These are phyloP conservation scores for Leucopsar rothschildi DNA, from an alignment of 2,113 vertebrate species.

Conservation along the genomic window DNA sequence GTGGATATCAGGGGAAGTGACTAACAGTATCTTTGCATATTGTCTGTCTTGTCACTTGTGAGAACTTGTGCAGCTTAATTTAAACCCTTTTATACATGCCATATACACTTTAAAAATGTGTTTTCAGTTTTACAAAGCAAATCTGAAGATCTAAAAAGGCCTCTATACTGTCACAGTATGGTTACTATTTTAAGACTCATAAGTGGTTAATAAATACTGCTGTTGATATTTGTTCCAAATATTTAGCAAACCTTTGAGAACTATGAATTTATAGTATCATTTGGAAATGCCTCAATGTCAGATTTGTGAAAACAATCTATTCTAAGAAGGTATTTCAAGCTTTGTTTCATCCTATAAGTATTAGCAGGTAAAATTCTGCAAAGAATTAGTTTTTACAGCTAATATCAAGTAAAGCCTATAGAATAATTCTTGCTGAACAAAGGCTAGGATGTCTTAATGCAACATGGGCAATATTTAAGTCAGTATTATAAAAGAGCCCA, in stretches of 20 bases:
- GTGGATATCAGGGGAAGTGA: background rate
- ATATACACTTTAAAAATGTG: background rate
- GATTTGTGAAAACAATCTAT: background rate
- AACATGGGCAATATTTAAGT: background rate
- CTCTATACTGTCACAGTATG: background rate
- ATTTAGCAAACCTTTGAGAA: background rate
- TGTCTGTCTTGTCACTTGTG: accelerated
- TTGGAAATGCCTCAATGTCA: background rate
- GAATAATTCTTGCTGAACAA: background rate
- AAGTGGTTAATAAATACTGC: background rate
- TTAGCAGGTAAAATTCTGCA: background rate
- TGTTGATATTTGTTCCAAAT: background rate
- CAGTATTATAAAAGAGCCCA: background rate
- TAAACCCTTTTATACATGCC: background rate
- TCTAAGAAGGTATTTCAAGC: background rate
- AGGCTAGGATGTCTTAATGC: background rate
- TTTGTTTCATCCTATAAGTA: background rate
- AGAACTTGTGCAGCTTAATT: background rate
- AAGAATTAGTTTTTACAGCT: background rate
- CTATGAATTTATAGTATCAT: background rate
- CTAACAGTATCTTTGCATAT: no score
- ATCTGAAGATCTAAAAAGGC: background rate
- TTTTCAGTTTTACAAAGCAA: background rate
- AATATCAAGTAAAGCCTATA: background rate
- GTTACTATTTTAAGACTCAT: background rate